phyloP scores from a whole-genome alignment of 2,888 invertebrate species.

The Protonemura montana region DNA sequence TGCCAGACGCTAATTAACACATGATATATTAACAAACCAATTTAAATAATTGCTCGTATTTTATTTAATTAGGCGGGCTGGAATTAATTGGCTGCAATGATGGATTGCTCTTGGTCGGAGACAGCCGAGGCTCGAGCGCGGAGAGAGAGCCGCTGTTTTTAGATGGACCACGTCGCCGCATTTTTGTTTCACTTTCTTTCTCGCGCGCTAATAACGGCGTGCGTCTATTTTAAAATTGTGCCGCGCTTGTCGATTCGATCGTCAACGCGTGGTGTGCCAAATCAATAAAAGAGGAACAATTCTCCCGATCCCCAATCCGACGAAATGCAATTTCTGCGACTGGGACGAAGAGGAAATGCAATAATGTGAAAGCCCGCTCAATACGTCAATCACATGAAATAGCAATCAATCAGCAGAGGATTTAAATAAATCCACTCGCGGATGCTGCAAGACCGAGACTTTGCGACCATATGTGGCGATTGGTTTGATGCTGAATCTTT shows the following conservation, averaged over 20 bases:
- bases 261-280: neutral
- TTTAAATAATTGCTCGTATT: slow-evolving; percentile 31
- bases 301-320: neutral
- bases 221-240: neutral
- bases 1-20: slow-evolving; percentile 17
- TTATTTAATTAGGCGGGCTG: slow-evolving; percentile 29
- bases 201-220: neutral
- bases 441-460: neutral
- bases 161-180: neutral
- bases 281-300: neutral
- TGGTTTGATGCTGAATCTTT: neutral
- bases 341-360: neutral
- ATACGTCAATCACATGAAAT: slow-evolving; percentile 12
- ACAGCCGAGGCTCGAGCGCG: neutral
- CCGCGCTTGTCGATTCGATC: neutral
- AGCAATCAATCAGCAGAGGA: neutral
- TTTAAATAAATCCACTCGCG: neutral
- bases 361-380: neutral
- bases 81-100: slow-evolving; percentile 22
- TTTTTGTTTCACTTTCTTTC: neutral
- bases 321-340: neutral
- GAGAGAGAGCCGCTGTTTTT: neutral
- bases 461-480: neutral
- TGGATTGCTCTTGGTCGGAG: slow-evolving; percentile 18
- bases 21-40: slow-evolving; percentile 29